phyloP scores from a whole-genome alignment of 2,113 vertebrate genomes.

The Eurypyga helias region DNA sequence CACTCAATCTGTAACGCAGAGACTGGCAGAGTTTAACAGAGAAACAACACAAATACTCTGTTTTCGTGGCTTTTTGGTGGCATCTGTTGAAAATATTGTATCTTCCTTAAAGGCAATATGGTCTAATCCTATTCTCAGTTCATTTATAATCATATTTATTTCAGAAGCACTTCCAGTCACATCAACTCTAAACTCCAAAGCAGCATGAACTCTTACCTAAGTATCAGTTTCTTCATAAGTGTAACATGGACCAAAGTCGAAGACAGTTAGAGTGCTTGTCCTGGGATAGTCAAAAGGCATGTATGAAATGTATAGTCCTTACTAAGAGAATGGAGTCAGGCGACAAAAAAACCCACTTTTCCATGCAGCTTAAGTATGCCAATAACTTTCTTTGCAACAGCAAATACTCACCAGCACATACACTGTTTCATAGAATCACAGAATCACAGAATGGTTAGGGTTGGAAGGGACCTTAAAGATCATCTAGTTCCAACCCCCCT shows the following conservation, averaged over 20 bases:
- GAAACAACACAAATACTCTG: not conserved
- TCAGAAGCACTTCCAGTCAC: not conserved
- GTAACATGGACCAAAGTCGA: not conserved
- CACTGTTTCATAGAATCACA: no score
- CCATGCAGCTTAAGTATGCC: not conserved
- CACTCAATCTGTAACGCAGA: no score
- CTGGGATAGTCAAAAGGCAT: not conserved
- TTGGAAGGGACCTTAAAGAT: no score
- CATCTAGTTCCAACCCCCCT: no score
- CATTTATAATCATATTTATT: not conserved
- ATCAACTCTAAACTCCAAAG: not conserved
- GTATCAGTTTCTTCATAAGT: accelerated
- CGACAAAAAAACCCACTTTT: not conserved
- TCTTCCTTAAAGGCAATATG: not conserved
- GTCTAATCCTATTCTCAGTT: accelerated
- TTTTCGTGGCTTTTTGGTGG: not conserved
- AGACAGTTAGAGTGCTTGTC: not conserved
- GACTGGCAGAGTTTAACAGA: not conserved
- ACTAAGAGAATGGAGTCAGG: not conserved
- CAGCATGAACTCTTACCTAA: not conserved
- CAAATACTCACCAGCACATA: not conserved
- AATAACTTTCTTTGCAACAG: not conserved
- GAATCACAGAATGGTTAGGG: no score
- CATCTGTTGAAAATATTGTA: not conserved
- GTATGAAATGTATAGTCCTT: not conserved